Percentiles rank a stretch among this genome's conserved stretches.
These are phyloP conservation scores for Palloptera scutellata DNA, from an alignment of 2,888 invertebrate genomes.

Conservation along the genomic window DNA sequence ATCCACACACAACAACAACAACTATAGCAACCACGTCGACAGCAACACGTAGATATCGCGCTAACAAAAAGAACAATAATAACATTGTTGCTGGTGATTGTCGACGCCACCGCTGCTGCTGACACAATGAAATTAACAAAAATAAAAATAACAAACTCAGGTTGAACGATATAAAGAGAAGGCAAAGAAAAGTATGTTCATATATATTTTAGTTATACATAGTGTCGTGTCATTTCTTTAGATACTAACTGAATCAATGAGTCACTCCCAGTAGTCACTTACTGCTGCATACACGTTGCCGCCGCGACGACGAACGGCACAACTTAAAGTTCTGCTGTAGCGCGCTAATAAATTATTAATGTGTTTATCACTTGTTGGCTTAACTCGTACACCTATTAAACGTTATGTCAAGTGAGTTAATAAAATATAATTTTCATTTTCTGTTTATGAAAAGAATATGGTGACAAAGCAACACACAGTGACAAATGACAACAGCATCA, in stretches of 20 bases:
- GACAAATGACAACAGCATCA: too few species aligned
- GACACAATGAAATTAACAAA: too few species aligned
- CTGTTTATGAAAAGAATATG: conserved; percentile 1
- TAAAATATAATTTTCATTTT: conserved; percentile 20
- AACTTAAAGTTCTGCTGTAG: background rate
- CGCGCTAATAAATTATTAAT: conserved; percentile 45
- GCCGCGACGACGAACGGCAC: background rate
- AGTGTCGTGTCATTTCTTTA: too few species aligned
- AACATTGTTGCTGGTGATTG: too few species aligned
- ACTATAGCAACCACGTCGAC: background rate
- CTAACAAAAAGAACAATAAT: too few species aligned
- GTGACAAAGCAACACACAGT: too few species aligned
- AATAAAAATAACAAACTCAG: too few species aligned
- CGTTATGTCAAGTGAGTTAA: conserved; percentile 38
- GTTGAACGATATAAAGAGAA: too few species aligned
- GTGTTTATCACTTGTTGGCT: conserved; percentile 42
- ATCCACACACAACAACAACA: conserved; percentile 1
- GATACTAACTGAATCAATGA: too few species aligned
- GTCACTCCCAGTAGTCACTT: background rate
- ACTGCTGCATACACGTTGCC: background rate
- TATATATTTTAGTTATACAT: too few species aligned
- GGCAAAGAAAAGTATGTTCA: too few species aligned
- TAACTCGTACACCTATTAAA: conserved; percentile 42
- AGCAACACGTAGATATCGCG: background rate
- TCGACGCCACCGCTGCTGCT: too few species aligned